Evolutionary conservation across 1,140 invertebrate genomes (phyloP), one percentile per base, ranked within the genome.

Genomic region (Holcopasites calliopsidis): DNA sequence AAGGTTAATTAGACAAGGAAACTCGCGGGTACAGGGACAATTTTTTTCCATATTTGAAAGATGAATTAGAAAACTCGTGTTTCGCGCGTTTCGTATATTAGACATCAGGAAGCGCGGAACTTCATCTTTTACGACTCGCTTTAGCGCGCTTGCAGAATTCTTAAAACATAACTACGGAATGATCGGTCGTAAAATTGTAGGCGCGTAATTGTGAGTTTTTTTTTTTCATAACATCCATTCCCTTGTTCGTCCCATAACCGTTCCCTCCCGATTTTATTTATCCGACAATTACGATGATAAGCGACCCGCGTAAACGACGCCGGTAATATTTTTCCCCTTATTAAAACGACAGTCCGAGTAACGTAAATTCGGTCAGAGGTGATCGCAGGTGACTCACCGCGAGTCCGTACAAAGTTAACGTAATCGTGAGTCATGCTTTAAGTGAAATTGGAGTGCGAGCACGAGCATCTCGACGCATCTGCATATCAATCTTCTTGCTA

Each of bases 371-470:
- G 60, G 21, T 68, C 42, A 33, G 18, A 66, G 65, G 38, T 33
- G 38, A 38, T 54, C 21, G 3, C n/a, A 1, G n/a, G 38, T 49
- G 64, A 70, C 52, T 81, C 58, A 42, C 38, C 26, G 49, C 2
- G 69, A 73, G 44, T 42, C 42, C 54, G 33, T 76, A 60, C 60
- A 26, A 71, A 65, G 73, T 80, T n/a, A 35, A 72, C 26, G 35
- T 55, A 68, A 71, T 52, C 57, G 47, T 42, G 76, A 55, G 44
- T 74, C 62, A 73, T 21, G 44, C n/a, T n/a, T 18, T 26, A 52
- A 70, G 55, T 62, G 68, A 82, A 72, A 82, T 72, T 57, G 44
- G 18, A 75, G 52, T 35, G 42, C 28, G 65, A 62, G 62, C 16
- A n/a, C 31, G 49, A 11, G 42, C 44, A 42, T 75, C 64, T 64